A percentile compares a stretch with the other conserved stretches of the same genome.
These are phyloP conservation scores for Nesidiocoris tenuis DNA, from an alignment of 2,888 invertebrate species.

Conservation along the genomic window DNA sequence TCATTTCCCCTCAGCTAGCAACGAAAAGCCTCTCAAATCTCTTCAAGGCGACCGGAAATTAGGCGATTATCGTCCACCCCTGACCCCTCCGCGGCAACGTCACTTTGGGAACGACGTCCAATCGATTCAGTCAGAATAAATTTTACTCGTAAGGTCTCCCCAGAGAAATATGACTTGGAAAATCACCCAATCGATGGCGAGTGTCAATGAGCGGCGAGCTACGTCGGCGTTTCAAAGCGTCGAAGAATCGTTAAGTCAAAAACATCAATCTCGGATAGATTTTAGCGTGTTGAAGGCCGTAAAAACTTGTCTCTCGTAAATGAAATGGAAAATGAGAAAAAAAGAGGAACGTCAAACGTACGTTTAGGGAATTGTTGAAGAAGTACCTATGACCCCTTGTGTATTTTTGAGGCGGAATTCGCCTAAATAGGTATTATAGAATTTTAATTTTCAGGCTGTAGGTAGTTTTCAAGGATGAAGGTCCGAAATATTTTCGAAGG, in stretches of 20 bases:
- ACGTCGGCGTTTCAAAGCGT: neutral
- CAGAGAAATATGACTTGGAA: constrained; percentile 9
- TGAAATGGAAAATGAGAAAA: no score
- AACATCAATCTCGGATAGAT: neutral
- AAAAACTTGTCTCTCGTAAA: neutral
- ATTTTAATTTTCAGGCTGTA: no score
- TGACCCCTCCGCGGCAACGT: constrained; percentile 1
- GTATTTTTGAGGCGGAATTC: no score
- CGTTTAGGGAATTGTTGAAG: no score
- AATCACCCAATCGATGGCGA: neutral
- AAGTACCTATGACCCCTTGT: no score
- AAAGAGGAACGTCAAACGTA: no score
- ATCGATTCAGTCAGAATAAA: constrained; percentile 1
- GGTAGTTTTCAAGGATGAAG: no score
- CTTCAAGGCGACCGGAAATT: constrained; percentile 25
- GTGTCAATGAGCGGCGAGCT: constrained; percentile 1
- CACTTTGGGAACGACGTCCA: neutral
- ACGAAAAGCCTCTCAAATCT: no score
- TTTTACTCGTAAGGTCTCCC: neutral
- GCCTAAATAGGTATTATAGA: no score
- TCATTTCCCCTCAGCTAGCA: no score
- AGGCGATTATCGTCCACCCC: constrained; percentile 8
- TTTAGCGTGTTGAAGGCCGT: neutral
- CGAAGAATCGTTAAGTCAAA: constrained; percentile 4
- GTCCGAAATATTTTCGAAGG: no score